Evolutionary conservation across 1,140 invertebrate species (phyloP).

Genomic region (Rhysida immarginata): DNA sequence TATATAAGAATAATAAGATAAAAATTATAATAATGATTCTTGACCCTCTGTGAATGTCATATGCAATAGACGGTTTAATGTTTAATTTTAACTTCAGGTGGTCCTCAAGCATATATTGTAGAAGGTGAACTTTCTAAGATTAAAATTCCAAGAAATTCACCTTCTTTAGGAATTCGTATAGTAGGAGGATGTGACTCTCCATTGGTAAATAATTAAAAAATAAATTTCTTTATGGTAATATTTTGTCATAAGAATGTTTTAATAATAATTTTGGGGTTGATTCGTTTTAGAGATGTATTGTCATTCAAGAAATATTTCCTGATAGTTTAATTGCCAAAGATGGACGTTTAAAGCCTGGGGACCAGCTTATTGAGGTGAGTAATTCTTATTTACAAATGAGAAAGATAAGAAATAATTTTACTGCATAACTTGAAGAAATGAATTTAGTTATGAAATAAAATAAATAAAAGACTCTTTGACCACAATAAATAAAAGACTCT

Average conservation of each 20-base stretch:
- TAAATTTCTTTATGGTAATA: too few species aligned
- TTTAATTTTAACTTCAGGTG: conserved; percentile 20
- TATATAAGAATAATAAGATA: too few species aligned
- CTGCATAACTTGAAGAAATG: too few species aligned
- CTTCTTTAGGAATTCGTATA: conserved; percentile 33
- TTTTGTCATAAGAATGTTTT: background rate
- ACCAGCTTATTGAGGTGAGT: conserved; percentile 43
- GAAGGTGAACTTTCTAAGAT: conserved; percentile 36
- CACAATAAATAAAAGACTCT: too few species aligned
- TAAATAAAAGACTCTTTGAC: too few species aligned
- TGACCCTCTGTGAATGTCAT: too few species aligned
- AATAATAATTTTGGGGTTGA: background rate
- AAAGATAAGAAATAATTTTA: too few species aligned
- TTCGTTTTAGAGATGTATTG: conserved; percentile 29
- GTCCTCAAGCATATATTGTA: conserved; percentile 31
- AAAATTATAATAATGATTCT: too few species aligned
- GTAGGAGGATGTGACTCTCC: conserved; percentile 39
- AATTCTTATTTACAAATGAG: conserved; percentile 21
- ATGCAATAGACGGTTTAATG: too few species aligned
- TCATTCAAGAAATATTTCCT: conserved; percentile 37
- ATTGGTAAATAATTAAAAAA: too few species aligned
- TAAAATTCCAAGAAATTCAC: conserved; percentile 30
- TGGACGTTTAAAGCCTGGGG: conserved; percentile 38
- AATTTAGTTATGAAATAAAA: too few species aligned
- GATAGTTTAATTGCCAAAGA: conserved; percentile 34